A percentile compares a stretch with the other conserved stretches of the same genome.
Conservation (phyloP, 1,140 invertebrate genomes). For the Hyposmocoma kahamanoa region DNA sequence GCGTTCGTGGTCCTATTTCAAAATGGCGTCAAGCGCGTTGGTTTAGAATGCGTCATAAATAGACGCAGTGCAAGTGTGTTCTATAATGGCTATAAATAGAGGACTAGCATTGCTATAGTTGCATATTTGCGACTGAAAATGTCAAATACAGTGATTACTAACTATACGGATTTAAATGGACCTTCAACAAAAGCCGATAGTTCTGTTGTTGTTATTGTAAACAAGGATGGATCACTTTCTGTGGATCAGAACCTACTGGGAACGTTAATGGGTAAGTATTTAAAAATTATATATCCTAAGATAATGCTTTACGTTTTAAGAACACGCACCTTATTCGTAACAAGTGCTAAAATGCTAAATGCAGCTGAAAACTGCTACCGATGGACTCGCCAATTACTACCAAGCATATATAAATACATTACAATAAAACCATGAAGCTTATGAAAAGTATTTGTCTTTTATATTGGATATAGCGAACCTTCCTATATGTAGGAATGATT, state of each 20-base stretch:
- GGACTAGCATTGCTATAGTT: conserved; percentile 41
- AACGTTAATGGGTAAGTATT: conserved; percentile 79
- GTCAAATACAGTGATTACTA: conserved; percentile 72
- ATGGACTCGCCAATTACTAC: no score
- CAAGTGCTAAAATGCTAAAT: no score
- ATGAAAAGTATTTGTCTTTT: no score
- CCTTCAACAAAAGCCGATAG: conserved; percentile 66
- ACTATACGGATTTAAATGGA: conserved; percentile 69
- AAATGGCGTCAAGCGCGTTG: conserved; percentile 64
- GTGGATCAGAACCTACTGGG: conserved; percentile 82
- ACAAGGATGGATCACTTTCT: conserved; percentile 81
- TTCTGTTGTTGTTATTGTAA: conserved; percentile 81
- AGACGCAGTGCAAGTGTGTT: conserved; percentile 55
- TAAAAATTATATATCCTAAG: no score
- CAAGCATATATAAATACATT: no score
- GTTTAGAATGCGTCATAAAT: conserved; percentile 48
- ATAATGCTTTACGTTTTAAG: no score
- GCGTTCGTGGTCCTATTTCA: conserved; percentile 27
- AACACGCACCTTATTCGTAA: no score
- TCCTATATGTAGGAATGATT: no score
- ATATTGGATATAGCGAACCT: no score
- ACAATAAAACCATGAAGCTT: no score
- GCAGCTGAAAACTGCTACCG: no score
- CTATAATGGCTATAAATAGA: conserved; percentile 63
- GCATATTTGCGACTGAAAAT: conserved; percentile 53